These are phyloP conservation scores for Psylliodes chrysocephalus DNA, from an alignment of 2,888 invertebrate species.

Conservation along the genomic window DNA sequence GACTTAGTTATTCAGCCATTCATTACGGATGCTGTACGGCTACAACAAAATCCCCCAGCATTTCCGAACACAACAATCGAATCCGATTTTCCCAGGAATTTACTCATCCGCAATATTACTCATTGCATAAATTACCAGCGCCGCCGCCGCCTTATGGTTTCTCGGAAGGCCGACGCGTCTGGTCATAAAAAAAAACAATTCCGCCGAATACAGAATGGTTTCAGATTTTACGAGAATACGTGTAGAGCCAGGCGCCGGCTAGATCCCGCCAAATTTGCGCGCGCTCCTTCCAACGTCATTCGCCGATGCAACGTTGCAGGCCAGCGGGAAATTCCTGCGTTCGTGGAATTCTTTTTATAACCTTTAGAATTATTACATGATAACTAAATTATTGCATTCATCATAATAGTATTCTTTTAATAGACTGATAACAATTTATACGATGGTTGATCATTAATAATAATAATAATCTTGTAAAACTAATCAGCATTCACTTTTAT, in stretches of 20 bases:
- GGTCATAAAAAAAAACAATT: constrained; percentile 33
- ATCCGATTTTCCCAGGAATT: constrained; percentile 40
- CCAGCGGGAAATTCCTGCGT: not conserved
- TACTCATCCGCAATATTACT: constrained; percentile 44
- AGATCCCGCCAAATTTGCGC: constrained; percentile 39
- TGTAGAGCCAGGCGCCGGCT: constrained; percentile 33
- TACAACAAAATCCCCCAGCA: constrained; percentile 16
- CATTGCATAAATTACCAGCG: constrained; percentile 25
- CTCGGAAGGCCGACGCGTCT: constrained; percentile 33
- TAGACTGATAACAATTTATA: too few species aligned
- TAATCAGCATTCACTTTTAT: too few species aligned
- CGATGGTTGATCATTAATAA: too few species aligned
- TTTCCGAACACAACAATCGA: constrained; percentile 32
- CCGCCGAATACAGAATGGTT: constrained; percentile 22
- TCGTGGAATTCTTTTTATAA: not conserved
- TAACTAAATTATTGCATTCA: too few species aligned
- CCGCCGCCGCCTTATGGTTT: constrained; percentile 23
- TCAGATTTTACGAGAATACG: constrained; percentile 34
- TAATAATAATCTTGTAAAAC: too few species aligned
- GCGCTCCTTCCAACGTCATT: constrained; percentile 10
- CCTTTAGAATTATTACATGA: too few species aligned
- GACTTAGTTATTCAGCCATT: too few species aligned
- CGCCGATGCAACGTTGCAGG: constrained; percentile 2
- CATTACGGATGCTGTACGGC: not conserved
- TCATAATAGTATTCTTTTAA: too few species aligned